phyloP scores from a whole-genome alignment of 35 echinoderm and acorn worm species.

The Lytechinus pictus region DNA sequence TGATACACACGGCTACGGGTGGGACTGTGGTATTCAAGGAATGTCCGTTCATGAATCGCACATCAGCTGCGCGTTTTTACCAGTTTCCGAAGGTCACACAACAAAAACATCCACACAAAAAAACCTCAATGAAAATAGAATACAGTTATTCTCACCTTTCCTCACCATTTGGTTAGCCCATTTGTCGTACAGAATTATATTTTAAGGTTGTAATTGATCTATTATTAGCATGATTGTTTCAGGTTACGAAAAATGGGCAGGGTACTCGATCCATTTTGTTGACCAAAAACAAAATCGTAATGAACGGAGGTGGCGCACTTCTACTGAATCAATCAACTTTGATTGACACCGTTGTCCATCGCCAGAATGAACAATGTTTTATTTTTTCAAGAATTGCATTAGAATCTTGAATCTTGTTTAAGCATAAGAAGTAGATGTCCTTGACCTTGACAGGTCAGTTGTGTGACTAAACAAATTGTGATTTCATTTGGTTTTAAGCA shows the following conservation, averaged over 20 bases:
- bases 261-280: slow-evolving; percentile 19
- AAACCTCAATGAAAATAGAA: too few relatives aligned
- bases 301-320: background rate
- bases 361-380: too few relatives aligned
- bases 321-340: background rate
- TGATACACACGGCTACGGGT: slow-evolving; percentile 40
- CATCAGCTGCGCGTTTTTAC: background rate
- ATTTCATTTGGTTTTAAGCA: too few relatives aligned
- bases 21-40: slow-evolving; percentile 47
- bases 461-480: too few relatives aligned
- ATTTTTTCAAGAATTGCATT: too few relatives aligned
- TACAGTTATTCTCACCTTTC: slow-evolving; percentile 36
- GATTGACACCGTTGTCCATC: too few relatives aligned
- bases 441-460: too few relatives aligned
- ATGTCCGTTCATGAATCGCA: slow-evolving; percentile 9
- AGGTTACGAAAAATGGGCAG: background rate
- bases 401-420: too few relatives aligned
- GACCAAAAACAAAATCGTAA: background rate
- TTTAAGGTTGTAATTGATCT: background rate
- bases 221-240: background rate
- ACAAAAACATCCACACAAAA: background rate
- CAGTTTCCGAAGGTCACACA: background rate
- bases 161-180: slow-evolving; percentile 53
- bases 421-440: too few relatives aligned
- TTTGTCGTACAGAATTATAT: background rate